Conservation (phyloP, 2,888 invertebrate species). For the Cordylochernes scorpioides region DNA sequence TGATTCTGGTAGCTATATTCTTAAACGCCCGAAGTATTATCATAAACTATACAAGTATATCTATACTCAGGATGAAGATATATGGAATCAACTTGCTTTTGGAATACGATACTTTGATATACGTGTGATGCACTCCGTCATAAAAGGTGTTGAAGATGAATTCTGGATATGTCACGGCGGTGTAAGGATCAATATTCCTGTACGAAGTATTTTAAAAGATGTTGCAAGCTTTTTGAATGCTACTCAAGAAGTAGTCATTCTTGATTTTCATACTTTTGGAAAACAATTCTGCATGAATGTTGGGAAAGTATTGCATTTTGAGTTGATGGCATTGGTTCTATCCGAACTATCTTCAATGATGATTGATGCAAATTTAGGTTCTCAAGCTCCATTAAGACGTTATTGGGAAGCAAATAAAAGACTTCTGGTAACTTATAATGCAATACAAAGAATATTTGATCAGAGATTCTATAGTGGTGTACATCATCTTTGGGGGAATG, state of each 20-base stretch:
- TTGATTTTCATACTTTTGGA: constrained; percentile 58
- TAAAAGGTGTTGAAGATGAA: constrained; percentile 1
- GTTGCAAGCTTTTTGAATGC: constrained; percentile 36
- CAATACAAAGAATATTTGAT: constrained; percentile 17
- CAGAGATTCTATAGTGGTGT: constrained; percentile 3
- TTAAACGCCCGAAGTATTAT: constrained; percentile 1
- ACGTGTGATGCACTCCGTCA: constrained; percentile 5
- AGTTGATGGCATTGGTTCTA: constrained; percentile 29
- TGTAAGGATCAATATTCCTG: constrained; percentile 11
- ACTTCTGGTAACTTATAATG: constrained; percentile 33
- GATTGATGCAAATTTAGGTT: constrained; percentile 26
- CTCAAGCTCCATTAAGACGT: constrained; percentile 30
- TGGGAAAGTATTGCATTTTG: constrained; percentile 26
- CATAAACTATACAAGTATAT: background rate
- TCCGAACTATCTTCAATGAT: constrained; percentile 31
- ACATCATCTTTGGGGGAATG: constrained; percentile 31
- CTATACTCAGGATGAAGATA: constrained; percentile 37
- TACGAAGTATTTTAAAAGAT: constrained; percentile 25
- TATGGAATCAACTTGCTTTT: constrained; percentile 54
- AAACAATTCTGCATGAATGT: constrained; percentile 8
- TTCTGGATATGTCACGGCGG: constrained; percentile 16
- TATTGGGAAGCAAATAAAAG: constrained; percentile 30
- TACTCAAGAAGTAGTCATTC: constrained; percentile 27
- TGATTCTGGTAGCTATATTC: constrained; percentile 7
- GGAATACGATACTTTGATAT: constrained; percentile 32